Percentiles rank a stretch among this genome's conserved stretches.
Evolutionary conservation across 1,140 invertebrate species (phyloP).

Genomic region (Apolygus lucorum): DNA sequence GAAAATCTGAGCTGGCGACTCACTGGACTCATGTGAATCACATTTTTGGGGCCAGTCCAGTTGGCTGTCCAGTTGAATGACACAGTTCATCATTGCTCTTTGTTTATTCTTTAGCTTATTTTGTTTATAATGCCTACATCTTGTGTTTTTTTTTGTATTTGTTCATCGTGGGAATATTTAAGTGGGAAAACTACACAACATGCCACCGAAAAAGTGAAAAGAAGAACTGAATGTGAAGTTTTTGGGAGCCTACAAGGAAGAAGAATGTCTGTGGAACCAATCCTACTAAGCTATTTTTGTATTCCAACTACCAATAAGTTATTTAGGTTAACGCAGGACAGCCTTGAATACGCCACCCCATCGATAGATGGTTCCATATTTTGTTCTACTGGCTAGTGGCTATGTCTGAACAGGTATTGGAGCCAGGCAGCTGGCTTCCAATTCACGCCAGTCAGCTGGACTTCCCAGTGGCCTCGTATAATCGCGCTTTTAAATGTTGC

Average conservation of each 20-base stretch:
- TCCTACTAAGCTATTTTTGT: not conserved
- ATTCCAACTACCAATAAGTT: not conserved
- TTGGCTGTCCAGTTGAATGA: not conserved
- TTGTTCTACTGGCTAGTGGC: not conserved
- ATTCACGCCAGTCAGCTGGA: not conserved
- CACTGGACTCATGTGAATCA: not conserved
- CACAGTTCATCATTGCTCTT: too few species aligned
- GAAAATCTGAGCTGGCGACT: not conserved
- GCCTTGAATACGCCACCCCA: slow-evolving; percentile 21
- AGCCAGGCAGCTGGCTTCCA: too few species aligned
- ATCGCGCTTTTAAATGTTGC: not conserved
- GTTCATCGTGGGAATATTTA: not conserved
- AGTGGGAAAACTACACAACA: not conserved
- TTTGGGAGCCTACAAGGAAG: not conserved
- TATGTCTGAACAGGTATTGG: not conserved
- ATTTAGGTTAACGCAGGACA: not conserved
- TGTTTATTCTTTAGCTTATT: not conserved
- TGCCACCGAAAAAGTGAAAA: not conserved
- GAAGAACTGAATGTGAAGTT: not conserved
- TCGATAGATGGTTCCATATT: too few species aligned
- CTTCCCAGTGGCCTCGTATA: not conserved
- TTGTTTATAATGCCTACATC: not conserved
- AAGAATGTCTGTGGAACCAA: not conserved
- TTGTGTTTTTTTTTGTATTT: not conserved
- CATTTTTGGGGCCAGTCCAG: not conserved